Conservation (phyloP, 2,888 invertebrate species). For the Falcaria lacertinaria region DNA sequence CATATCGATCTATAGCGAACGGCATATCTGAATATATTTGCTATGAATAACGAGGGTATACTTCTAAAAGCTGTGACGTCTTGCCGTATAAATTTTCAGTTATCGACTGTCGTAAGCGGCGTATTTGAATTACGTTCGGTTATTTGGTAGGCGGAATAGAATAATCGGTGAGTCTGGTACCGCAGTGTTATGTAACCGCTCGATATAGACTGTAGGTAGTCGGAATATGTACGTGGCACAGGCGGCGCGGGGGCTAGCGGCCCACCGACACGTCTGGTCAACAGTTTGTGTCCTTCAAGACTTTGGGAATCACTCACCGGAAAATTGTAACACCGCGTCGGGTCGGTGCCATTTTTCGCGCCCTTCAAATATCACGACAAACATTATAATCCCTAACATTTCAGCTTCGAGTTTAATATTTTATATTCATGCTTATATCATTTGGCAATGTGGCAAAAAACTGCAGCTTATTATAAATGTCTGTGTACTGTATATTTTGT, state of each 20-base stretch:
- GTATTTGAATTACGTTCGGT: conserved; percentile 26
- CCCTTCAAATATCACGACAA: not conserved
- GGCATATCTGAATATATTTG: not conserved
- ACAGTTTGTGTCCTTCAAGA: conserved; percentile 30
- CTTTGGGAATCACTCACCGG: conserved; percentile 31
- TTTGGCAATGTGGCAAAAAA: too few species aligned
- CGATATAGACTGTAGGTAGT: conserved; percentile 53
- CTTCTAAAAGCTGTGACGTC: not conserved
- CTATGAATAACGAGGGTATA: not conserved
- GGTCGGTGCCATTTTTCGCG: conserved; percentile 5
- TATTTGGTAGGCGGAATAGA: conserved; percentile 40
- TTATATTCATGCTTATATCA: too few species aligned
- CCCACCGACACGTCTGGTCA: conserved; percentile 38
- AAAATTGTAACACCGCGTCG: conserved; percentile 32
- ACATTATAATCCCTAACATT: too few species aligned
- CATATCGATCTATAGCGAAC: not conserved
- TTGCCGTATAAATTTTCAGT: not conserved
- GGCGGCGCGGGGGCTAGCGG: conserved; percentile 38
- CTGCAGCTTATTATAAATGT: too few species aligned
- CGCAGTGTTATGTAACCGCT: conserved; percentile 75
- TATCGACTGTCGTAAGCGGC: conserved; percentile 2
- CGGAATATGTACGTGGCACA: conserved; percentile 18
- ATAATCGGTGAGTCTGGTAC: conserved; percentile 49
- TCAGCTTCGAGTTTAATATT: too few species aligned
- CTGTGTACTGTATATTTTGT: too few species aligned